A percentile compares a stretch with the other conserved stretches of the same genome.
Conservation (phyloP, 2,888 invertebrate species). For the Apodemia duryi region DNA sequence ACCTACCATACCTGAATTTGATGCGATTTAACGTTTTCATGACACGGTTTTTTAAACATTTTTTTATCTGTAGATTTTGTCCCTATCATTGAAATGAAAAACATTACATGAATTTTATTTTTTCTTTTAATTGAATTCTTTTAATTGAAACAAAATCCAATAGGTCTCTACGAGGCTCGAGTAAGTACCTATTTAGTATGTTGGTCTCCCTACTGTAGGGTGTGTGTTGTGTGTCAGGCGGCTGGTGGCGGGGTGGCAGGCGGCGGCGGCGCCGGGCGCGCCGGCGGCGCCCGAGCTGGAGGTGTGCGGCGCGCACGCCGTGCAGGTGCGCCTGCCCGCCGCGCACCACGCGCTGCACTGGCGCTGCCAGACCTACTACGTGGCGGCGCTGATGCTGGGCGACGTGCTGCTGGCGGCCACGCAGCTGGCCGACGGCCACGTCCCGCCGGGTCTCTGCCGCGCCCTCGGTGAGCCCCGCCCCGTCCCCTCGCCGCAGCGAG, state of each 20-base stretch:
- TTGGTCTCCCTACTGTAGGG: too few relatives aligned
- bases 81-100: too few relatives aligned
- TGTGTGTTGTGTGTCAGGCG: constrained; percentile 39
- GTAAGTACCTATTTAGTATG: too few relatives aligned
- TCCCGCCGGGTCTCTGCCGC: constrained; percentile 82
- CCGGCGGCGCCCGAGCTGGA: constrained; percentile 90
- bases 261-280: constrained; percentile 89
- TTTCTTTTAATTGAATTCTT: too few relatives aligned
- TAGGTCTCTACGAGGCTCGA: too few relatives aligned
- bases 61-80: too few relatives aligned
- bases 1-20: too few relatives aligned
- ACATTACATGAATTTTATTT: too few relatives aligned
- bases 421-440: constrained; percentile 82
- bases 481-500: not conserved
- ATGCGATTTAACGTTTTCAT: too few relatives aligned
- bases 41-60: too few relatives aligned
- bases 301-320: constrained; percentile 85
- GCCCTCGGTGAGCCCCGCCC: constrained; percentile 81
- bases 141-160: too few relatives aligned
- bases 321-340: constrained; percentile 82
- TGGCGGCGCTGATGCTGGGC: constrained; percentile 89
- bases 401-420: constrained; percentile 88
- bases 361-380: constrained; percentile 93
- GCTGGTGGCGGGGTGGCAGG: constrained; percentile 89
- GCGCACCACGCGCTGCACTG: constrained; percentile 91